phyloP scores from a whole-genome alignment of 2,113 vertebrate species.

The Paraplagusia blochii region DNA sequence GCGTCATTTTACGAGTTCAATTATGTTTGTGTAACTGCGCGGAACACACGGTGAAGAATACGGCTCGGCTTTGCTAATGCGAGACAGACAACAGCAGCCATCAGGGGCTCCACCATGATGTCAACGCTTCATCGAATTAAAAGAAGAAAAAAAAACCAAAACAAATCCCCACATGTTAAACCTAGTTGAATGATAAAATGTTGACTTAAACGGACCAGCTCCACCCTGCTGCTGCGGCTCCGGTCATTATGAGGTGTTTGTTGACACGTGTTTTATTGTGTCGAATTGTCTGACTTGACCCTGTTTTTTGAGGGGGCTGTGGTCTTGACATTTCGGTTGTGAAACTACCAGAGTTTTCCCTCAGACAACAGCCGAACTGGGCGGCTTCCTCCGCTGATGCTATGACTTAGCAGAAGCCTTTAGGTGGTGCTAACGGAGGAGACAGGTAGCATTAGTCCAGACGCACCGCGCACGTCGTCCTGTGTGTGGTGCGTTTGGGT shows the following conservation, averaged over 20 bases:
- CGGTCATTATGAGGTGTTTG: not conserved
- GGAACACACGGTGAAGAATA: constrained; percentile 9
- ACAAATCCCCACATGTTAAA: too few species aligned
- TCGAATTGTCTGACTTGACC: constrained; percentile 37
- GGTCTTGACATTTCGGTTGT: constrained; percentile 8
- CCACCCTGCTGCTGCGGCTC: not conserved
- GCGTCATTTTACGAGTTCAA: constrained; percentile 3
- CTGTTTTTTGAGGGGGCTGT: constrained; percentile 55
- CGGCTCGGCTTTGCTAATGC: constrained; percentile 47
- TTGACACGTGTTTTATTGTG: constrained; percentile 52
- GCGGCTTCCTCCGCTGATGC: not conserved
- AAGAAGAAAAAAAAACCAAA: constrained; percentile 4
- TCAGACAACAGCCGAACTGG: not conserved
- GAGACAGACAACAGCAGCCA: constrained; percentile 62
- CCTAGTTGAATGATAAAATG: too few species aligned
- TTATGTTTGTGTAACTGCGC: not conserved
- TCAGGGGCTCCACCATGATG: constrained; percentile 73
- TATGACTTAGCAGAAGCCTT: not conserved
- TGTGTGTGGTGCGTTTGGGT: constrained; percentile 19
- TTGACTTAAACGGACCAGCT: not conserved
- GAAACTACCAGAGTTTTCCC: constrained; percentile 2
- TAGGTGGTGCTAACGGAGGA: too few species aligned
- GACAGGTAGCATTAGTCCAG: not conserved
- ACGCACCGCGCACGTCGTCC: constrained; percentile 24
- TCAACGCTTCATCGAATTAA: constrained; percentile 35